A percentile compares a stretch with the other conserved stretches of the same genome.
Evolutionary conservation across 2,888 invertebrate species (phyloP).

Genomic region (Agrochola lychnidis): DNA sequence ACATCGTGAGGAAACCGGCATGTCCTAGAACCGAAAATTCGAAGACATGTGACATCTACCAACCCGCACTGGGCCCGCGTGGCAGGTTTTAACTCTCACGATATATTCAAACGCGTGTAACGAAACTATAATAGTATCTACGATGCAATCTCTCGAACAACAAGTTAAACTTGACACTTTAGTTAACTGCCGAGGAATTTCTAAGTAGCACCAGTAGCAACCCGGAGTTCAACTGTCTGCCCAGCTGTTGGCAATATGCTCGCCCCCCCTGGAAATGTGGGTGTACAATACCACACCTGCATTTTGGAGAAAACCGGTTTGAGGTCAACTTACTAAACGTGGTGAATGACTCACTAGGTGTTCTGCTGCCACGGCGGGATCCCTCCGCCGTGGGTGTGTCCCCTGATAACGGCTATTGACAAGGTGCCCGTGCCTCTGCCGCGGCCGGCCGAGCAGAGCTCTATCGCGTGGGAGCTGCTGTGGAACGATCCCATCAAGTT

Average conservation of each 20-base stretch:
- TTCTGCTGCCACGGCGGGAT: slow-evolving; percentile 96
- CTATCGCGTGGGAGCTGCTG: slow-evolving; percentile 94
- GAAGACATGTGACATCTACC: too few relatives aligned
- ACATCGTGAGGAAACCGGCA: too few relatives aligned
- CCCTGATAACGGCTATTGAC: slow-evolving; percentile 91
- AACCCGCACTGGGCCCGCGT: too few relatives aligned
- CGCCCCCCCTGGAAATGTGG: neutral
- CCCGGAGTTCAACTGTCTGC: neutral
- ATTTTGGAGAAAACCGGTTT: neutral
- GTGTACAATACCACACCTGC: neutral
- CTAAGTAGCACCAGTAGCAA: neutral
- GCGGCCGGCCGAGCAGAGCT: slow-evolving; percentile 92
- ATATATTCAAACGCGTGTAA: neutral
- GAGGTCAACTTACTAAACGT: neutral
- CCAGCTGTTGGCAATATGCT: neutral
- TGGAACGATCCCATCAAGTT: slow-evolving; percentile 94
- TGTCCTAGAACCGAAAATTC: too few relatives aligned
- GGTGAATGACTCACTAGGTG: slow-evolving; percentile 83
- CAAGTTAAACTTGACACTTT: neutral
- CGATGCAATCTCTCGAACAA: neutral
- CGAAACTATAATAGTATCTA: neutral
- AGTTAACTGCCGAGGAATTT: neutral
- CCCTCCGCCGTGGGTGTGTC: slow-evolving; percentile 93
- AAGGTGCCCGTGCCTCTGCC: slow-evolving; percentile 92
- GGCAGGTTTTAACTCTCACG: neutral